Base-by-base conservation (phyloP, 2,888 invertebrate genomes). In the Molanna angustata region DNA sequence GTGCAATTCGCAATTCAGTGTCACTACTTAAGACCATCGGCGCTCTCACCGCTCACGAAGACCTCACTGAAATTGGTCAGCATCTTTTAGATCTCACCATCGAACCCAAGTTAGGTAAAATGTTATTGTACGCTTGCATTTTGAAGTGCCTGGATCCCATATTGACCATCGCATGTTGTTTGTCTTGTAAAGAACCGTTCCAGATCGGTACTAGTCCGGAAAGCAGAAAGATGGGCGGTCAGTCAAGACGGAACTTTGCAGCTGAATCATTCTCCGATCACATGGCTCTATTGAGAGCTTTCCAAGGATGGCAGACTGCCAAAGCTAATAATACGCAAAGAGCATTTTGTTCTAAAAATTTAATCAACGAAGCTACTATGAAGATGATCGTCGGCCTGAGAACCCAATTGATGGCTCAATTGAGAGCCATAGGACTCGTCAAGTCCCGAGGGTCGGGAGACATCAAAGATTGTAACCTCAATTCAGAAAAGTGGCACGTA, bases 101-200 rank as follows among this genome's bases (percentile, higher is more conserved):
- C 1, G 94, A 96, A 63, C 96, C 97, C 0, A 86, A 90, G 61
- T 73, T 94, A 40, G 95, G 92, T 3, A 95, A 97, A 70, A 91
- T 94, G 84, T 71, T 99, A 54, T 73, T 99, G 0, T 94, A 92
- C 67, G 86, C 92, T 1, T 84, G 94, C 33, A 87, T 94, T 2
- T 81, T 96, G 61, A 91, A 92, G 68, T 99, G 98, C 68, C 74
- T 96, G 27, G 94, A 95, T 68, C 96, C 97, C 1, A 80, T 98
- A 21, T 72, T 94, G 49, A 95, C 95, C 1, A 88, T 99, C 33
- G 92, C 92, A 1, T 90, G 94, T 65, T 84, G 86, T 59, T 78
- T 96, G 61, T 87, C 94, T 0, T 76, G 78, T 13, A 77, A 87
- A 61, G 90, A 90, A 68, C 90, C 90, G 0, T 91, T 90, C 66